Evolutionary conservation across 2,113 vertebrate species (phyloP).

Genomic region (Syrrhaptes paradoxus): DNA sequence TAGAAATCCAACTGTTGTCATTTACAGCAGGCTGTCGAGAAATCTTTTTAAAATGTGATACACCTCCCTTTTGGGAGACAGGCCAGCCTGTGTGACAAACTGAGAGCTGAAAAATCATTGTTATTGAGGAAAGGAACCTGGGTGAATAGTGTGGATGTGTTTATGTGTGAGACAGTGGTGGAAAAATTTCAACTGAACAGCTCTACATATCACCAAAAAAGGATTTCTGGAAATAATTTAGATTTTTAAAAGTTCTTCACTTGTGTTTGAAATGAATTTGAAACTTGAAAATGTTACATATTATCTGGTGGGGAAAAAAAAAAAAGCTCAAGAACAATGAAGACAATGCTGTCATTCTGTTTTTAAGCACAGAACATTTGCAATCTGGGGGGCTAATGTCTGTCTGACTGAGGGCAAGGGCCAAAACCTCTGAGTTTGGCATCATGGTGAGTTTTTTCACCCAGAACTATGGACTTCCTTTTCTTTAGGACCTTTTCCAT

Average conservation of each 20-base stretch:
- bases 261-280: not conserved
- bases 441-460: not conserved
- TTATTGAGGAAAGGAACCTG: not conserved
- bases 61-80: not conserved
- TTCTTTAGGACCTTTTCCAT: not conserved
- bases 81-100: not conserved
- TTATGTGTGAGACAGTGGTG: not conserved
- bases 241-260: not conserved
- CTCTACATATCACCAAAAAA: not conserved
- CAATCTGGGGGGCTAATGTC: not conserved
- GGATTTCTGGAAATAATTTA: not conserved
- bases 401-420: not conserved
- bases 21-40: not conserved
- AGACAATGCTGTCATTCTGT: accelerated
- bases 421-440: not conserved
- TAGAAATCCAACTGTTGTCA: not conserved
- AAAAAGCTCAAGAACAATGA: not conserved
- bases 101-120: not conserved
- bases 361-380: not conserved
- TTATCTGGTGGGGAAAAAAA: too few relatives aligned
- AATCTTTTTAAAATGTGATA: not conserved
- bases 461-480: not conserved
- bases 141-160: too few relatives aligned
- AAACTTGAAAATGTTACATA: not conserved
- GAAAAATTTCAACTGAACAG: not conserved